A percentile compares a stretch with the other conserved stretches of the same genome.
Conservation (phyloP, 2,888 invertebrate species). For the Diarsia rubi region DNA sequence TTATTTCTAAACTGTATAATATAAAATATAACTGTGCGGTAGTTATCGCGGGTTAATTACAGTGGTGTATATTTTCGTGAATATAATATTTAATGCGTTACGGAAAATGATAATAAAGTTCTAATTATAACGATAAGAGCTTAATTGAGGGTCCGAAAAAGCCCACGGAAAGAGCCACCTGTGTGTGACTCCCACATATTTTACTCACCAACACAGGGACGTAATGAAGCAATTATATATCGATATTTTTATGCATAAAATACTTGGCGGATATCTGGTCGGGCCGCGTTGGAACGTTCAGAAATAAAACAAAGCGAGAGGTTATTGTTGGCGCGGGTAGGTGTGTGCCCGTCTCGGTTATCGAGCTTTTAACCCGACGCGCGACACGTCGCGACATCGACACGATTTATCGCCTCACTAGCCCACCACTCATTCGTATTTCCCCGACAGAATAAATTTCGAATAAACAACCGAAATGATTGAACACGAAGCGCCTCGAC, state of each 20-base stretch:
- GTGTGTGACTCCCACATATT: slow-evolving; percentile 90
- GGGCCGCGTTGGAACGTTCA: slow-evolving; percentile 80
- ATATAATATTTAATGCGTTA: slow-evolving; percentile 59
- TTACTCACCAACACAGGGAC: slow-evolving; percentile 90
- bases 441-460: slow-evolving; percentile 87
- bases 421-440: slow-evolving; percentile 89
- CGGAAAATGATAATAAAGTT: slow-evolving; percentile 67
- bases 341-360: slow-evolving; percentile 89
- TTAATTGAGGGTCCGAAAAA: slow-evolving; percentile 58
- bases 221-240: slow-evolving; percentile 91
- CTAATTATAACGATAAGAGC: slow-evolving; percentile 70
- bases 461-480: slow-evolving; percentile 85
- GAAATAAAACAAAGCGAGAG: slow-evolving; percentile 89
- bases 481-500: slow-evolving; percentile 74
- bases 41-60: slow-evolving; percentile 64
- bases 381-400: slow-evolving; percentile 89
- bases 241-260: slow-evolving; percentile 91
- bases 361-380: slow-evolving; percentile 90
- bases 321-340: slow-evolving; percentile 90
- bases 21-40: slow-evolving; percentile 52
- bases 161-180: slow-evolving; percentile 78
- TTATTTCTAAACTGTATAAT: slow-evolving; percentile 53
- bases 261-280: slow-evolving; percentile 89
- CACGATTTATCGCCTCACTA: slow-evolving; percentile 89
- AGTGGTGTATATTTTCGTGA: slow-evolving; percentile 47